Percentiles rank a stretch among this genome's conserved stretches.
phyloP scores from a whole-genome alignment of 2,113 vertebrate genomes.

The Gobio gobio region DNA sequence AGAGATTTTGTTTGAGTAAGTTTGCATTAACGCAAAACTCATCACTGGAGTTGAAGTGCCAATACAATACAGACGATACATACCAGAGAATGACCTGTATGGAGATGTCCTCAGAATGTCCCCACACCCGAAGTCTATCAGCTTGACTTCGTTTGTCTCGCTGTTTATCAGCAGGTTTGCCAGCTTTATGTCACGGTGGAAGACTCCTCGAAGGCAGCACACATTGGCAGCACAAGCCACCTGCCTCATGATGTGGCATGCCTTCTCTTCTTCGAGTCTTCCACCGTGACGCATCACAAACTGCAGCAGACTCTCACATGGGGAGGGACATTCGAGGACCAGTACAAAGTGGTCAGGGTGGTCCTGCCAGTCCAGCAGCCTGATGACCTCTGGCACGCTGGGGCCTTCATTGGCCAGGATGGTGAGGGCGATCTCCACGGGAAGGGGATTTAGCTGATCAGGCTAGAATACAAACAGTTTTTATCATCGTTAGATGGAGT shows the following conservation, averaged over 20 bases:
- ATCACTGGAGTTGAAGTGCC: too few relatives aligned
- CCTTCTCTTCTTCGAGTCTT: neutral
- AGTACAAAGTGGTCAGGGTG: neutral
- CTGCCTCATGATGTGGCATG: neutral
- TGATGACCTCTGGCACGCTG: neutral
- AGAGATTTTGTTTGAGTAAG: neutral
- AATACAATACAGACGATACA: neutral
- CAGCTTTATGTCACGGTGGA: neutral
- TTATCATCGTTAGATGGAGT: neutral
- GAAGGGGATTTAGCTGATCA: neutral
- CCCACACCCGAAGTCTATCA: slow-evolving; percentile 4
- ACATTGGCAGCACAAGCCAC: neutral
- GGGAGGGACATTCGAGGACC: slow-evolving; percentile 10
- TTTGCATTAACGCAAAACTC: neutral
- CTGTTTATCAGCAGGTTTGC: neutral
- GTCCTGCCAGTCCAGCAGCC: neutral
- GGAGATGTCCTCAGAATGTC: neutral
- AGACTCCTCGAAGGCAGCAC: neutral
- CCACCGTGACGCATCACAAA: neutral
- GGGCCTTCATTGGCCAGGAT: neutral
- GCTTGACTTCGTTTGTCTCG: neutral
- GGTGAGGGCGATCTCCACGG: neutral
- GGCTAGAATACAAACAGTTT: neutral
- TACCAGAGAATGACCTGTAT: neutral
- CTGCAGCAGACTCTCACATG: neutral